These are phyloP conservation scores for Sorex fumeus DNA, from an alignment of 2,113 vertebrate genomes.

Conservation along the genomic window DNA sequence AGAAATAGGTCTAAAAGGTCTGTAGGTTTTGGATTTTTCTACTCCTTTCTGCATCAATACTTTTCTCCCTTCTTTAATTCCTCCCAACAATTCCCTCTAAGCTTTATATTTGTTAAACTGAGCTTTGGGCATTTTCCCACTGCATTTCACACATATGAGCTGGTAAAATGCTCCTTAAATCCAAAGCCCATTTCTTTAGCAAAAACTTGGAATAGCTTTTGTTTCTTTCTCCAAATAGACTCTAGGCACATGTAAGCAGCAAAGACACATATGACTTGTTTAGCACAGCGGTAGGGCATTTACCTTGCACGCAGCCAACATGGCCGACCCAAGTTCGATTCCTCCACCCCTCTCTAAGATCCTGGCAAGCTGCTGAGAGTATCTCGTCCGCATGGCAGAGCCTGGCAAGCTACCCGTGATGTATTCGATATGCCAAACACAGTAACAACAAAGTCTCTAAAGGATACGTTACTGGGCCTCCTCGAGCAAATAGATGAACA, in stretches of 20 bases:
- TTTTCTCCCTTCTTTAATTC: slow-evolving; percentile 2
- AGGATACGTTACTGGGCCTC: too few relatives aligned
- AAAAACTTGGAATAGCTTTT: neutral
- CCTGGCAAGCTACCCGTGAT: too few relatives aligned
- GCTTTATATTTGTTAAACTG: neutral
- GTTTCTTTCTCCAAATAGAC: neutral
- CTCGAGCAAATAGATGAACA: too few relatives aligned
- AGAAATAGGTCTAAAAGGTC: too few relatives aligned
- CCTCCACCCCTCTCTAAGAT: too few relatives aligned
- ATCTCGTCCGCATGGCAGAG: too few relatives aligned
- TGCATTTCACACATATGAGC: neutral
- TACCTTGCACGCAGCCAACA: too few relatives aligned
- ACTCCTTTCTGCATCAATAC: neutral
- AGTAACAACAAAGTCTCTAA: too few relatives aligned
- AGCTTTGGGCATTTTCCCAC: neutral
- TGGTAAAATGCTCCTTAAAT: neutral
- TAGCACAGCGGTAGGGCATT: too few relatives aligned
- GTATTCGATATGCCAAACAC: too few relatives aligned
- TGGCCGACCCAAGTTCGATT: too few relatives aligned
- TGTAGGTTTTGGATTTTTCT: neutral
- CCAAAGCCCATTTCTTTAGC: neutral
- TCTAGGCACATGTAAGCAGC: neutral
- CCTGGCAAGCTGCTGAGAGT: too few relatives aligned
- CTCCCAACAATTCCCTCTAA: neutral
- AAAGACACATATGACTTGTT: neutral